A percentile compares a stretch with the other conserved stretches of the same genome.
phyloP scores from a whole-genome alignment of 1,140 invertebrate genomes.

The Drosophila elegans region DNA sequence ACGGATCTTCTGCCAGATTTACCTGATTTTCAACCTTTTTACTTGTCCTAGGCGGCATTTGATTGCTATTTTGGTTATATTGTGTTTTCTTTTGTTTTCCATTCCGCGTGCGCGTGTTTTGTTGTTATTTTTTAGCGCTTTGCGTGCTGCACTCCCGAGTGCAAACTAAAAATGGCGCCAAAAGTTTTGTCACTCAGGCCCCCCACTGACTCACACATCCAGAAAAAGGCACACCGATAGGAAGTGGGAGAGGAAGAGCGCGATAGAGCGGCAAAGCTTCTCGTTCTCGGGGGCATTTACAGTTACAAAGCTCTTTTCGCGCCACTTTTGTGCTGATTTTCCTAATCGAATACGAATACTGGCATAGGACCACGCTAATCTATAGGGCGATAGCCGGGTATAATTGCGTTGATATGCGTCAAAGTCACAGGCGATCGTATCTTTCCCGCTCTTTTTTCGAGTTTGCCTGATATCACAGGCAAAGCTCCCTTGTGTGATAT shows the following conservation, averaged over 20 bases:
- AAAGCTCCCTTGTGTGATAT: background rate
- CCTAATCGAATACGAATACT: conserved; percentile 8
- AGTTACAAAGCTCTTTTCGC: conserved; percentile 64
- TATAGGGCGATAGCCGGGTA: conserved; percentile 13
- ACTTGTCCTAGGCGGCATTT: conserved; percentile 5
- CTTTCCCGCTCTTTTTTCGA: conserved; percentile 4
- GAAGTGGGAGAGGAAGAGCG: conserved; percentile 12
- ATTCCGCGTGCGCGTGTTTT: conserved; percentile 53
- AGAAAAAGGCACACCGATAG: conserved; percentile 6
- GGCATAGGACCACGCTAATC: conserved; percentile 15
- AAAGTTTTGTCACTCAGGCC: conserved; percentile 59
- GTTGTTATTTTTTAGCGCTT: conserved; percentile 59
- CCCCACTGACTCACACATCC: conserved; percentile 39
- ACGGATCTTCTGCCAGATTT: background rate
- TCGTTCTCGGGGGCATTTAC: conserved; percentile 46
- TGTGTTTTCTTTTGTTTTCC: conserved; percentile 13
- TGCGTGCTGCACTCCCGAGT: conserved; percentile 72
- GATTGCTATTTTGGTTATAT: conserved; percentile 29
- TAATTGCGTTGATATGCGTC: background rate
- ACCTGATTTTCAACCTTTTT: background rate
- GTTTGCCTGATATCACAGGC: conserved; percentile 1
- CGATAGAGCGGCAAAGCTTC: conserved; percentile 41
- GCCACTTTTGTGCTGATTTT: conserved; percentile 54
- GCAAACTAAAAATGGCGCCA: conserved; percentile 80
- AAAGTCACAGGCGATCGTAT: conserved; percentile 19